These are phyloP conservation scores for Tenualosa ilisha DNA, from an alignment of 2,797 vertebrate genomes.

Conservation along the genomic window DNA sequence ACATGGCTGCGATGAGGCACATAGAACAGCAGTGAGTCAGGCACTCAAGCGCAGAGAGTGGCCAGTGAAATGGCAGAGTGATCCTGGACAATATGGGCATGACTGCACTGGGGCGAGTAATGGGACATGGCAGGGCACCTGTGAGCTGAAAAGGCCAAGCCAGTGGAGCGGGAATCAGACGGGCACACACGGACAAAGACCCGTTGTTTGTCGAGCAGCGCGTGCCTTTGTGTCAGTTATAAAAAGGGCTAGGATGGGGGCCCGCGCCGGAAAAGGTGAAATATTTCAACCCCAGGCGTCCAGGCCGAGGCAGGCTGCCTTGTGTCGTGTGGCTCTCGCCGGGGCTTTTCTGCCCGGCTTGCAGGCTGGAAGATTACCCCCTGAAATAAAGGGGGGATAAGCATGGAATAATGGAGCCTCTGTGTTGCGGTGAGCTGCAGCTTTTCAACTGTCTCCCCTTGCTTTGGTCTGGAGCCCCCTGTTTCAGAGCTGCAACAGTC, in stretches of 20 bases:
- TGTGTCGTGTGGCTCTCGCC: slow-evolving; percentile 14
- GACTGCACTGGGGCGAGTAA: slow-evolving; percentile 31
- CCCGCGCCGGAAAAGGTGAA: slow-evolving; percentile 43
- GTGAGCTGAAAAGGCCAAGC: slow-evolving; percentile 48
- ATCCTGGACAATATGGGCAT: not conserved
- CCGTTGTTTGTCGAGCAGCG: slow-evolving; percentile 14
- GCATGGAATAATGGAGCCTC: slow-evolving; percentile 1
- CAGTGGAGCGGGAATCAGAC: slow-evolving; percentile 36
- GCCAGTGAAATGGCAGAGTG: not conserved
- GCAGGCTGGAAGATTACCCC: slow-evolving; percentile 13
- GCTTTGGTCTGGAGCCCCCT: not conserved
- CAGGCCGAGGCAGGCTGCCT: slow-evolving; percentile 8
- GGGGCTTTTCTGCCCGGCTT: not conserved
- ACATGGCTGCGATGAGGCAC: not conserved
- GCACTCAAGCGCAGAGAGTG: slow-evolving; percentile 14
- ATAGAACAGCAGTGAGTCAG: slow-evolving; percentile 49
- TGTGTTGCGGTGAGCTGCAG: not conserved
- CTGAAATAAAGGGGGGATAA: slow-evolving; percentile 16
- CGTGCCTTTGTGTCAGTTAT: slow-evolving; percentile 47
- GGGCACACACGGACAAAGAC: slow-evolving; percentile 46
- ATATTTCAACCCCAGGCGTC: slow-evolving; percentile 46
- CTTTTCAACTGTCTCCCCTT: slow-evolving; percentile 17
- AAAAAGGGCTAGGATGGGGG: slow-evolving; percentile 28
- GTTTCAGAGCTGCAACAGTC: not conserved
- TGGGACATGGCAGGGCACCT: slow-evolving; percentile 49